These are phyloP conservation scores for Chroicocephalus ridibundus DNA, from an alignment of 2,113 vertebrate genomes.

Conservation along the genomic window DNA sequence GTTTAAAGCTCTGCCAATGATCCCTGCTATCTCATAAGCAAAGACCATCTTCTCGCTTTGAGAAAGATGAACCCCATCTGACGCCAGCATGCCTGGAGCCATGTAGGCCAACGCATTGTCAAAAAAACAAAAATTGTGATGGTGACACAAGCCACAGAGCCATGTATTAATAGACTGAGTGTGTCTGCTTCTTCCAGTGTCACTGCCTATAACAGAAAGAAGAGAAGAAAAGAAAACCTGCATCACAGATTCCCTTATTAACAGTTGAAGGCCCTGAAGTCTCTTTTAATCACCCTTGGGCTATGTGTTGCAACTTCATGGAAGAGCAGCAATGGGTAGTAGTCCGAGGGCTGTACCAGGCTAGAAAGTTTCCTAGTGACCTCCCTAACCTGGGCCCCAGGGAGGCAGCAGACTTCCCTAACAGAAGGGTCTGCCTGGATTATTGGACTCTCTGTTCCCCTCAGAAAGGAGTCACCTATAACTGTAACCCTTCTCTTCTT, in stretches of 20 bases:
- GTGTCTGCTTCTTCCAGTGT: neutral
- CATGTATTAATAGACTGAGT: neutral
- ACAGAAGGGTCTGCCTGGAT: neutral
- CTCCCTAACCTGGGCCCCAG: neutral
- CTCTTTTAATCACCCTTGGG: neutral
- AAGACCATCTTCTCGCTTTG: neutral
- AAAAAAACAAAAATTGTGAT: neutral
- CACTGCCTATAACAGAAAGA: neutral
- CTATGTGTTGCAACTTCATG: too few relatives aligned
- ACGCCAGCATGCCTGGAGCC: neutral
- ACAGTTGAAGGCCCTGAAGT: neutral
- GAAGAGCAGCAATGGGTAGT: neutral
- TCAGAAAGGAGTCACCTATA: neutral
- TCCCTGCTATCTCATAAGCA: neutral
- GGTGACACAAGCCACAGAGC: neutral
- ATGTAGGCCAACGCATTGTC: neutral
- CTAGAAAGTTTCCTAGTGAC: neutral
- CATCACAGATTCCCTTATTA: neutral
- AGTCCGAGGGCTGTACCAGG: neutral
- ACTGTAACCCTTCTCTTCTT: neutral
- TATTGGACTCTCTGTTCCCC: neutral
- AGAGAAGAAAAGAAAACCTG: neutral
- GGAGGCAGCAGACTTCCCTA: neutral
- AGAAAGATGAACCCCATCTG: neutral
- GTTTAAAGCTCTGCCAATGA: neutral